phyloP scores from a whole-genome alignment of 2,113 vertebrate genomes.

The Dipodomys spectabilis region DNA sequence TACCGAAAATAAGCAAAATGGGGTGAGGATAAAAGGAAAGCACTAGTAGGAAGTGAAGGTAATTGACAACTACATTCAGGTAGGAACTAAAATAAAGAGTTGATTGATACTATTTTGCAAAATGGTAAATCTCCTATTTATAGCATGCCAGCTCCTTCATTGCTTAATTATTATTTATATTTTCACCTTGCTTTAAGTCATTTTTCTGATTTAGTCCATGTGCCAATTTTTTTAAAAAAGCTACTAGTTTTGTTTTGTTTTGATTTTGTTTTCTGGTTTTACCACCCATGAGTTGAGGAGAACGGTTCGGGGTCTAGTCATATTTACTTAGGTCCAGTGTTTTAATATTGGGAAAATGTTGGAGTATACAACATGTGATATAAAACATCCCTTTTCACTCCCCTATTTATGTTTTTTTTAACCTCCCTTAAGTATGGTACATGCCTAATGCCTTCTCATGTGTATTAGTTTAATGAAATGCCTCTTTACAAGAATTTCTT shows the following conservation, averaged over 20 bases:
- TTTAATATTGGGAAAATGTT: slow-evolving; percentile 51
- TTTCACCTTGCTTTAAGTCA: slow-evolving; percentile 36
- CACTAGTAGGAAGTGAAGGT: neutral
- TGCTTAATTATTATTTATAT: slow-evolving; percentile 44
- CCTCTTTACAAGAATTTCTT: slow-evolving; percentile 71
- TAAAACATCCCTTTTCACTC: slow-evolving; percentile 64
- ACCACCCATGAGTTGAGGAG: slow-evolving; percentile 57
- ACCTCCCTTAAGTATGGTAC: slow-evolving; percentile 64
- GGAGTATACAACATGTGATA: slow-evolving; percentile 65
- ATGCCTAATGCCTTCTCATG: slow-evolving; percentile 55
- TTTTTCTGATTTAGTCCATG: slow-evolving; percentile 46
- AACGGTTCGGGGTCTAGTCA: neutral
- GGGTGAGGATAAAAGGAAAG: neutral
- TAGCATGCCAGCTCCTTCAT: slow-evolving; percentile 46
- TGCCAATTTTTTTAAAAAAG: neutral
- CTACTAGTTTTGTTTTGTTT: neutral
- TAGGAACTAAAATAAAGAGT: slow-evolving; percentile 34
- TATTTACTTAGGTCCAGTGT: slow-evolving; percentile 76
- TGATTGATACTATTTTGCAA: slow-evolving; percentile 4
- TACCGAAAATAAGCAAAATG: neutral
- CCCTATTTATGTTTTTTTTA: slow-evolving; percentile 77
- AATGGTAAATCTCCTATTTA: slow-evolving; percentile 26
- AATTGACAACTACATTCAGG: neutral
- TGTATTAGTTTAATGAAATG: slow-evolving; percentile 82
- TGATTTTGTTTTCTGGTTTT: slow-evolving; percentile 36